Evolutionary conservation across 2,797 vertebrate species (phyloP), one percentile per base, ranked within the genome.

Genomic region (Pristis pectinata): DNA sequence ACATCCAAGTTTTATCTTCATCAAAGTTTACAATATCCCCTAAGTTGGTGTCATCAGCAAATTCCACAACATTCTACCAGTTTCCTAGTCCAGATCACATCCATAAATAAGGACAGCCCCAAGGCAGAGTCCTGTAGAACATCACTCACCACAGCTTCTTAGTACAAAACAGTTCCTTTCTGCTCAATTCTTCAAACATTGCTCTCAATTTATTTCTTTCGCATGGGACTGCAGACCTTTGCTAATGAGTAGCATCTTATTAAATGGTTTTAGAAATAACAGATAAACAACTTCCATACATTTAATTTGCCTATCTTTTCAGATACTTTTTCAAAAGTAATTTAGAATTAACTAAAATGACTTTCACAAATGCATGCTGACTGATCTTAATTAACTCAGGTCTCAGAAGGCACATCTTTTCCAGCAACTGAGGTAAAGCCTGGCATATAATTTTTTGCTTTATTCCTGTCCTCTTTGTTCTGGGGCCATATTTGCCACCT

Each of bases 371-470:
- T 85, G 44, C 9, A 9, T 56, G 44, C 80, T 53, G 22, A 83
- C 24, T 49, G 49, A 30, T 53, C 49, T 30, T 85, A 53, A 85
- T 34, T 10, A 85, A 53, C 53, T 85, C 82, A 56, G 27, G 82
- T 34, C 82, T 85, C 27, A 34, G 44, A 53, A 27, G 27, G 34
- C 49, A 56, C 24, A 53, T 27, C n/a, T 79, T 79, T 79, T 79
- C 82, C 44, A 85, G 56, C 49, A 49, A 85, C 44, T 85, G 82
- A 85, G 53, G 82, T 85, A 56, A 85, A 85, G 8, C 82, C 82
- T 56, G 82, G 82, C 27, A 85, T 56, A 56, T 59, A 34, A 53
- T 53, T 83, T 53, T 49, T 53, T 85, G 49, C 27, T 49, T 56
- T 56, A 85, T 30, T 27, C 8, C 24, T 30, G 44, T 56, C 27